Conservation (phyloP, 2,888 invertebrate genomes). For the Stenurella melanura region DNA sequence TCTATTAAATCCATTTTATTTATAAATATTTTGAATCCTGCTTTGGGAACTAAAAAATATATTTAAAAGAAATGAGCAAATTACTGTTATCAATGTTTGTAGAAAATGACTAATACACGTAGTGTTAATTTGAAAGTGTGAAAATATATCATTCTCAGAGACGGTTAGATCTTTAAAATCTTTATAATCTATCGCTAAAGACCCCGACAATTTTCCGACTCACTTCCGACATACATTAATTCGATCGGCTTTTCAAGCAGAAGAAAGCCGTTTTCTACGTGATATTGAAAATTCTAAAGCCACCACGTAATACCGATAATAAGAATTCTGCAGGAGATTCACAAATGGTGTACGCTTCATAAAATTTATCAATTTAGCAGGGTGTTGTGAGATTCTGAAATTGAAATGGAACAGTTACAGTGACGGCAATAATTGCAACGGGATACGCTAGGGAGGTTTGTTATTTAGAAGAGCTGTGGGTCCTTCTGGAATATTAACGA, state of each 20-base stretch:
- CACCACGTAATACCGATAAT: constrained; percentile 31
- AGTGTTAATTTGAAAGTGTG: too few species aligned
- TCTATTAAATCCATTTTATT: too few species aligned
- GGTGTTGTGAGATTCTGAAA: constrained; percentile 23
- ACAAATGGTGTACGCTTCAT: constrained; percentile 32
- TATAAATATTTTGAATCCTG: too few species aligned
- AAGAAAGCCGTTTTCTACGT: constrained; percentile 17
- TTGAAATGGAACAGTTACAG: constrained; percentile 25
- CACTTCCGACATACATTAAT: constrained; percentile 27
- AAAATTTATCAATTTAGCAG: constrained; percentile 22
- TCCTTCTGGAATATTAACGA: constrained; percentile 3
- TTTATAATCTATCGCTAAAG: constrained; percentile 9
- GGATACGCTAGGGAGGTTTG: not conserved
- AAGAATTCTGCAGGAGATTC: constrained; percentile 31
- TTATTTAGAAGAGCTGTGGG: not conserved
- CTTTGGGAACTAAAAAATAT: too few species aligned
- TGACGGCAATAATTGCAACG: constrained; percentile 1
- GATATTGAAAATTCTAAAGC: constrained; percentile 32
- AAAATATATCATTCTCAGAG: too few species aligned
- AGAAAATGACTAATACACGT: too few species aligned
- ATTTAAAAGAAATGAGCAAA: too few species aligned
- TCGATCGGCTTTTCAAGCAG: constrained; percentile 10
- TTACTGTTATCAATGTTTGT: too few species aligned
- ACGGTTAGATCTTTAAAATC: not conserved
- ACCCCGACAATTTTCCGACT: constrained; percentile 21